These are phyloP conservation scores for Protodeltote pygarga DNA, from an alignment of 2,888 invertebrate species.

Conservation along the genomic window DNA sequence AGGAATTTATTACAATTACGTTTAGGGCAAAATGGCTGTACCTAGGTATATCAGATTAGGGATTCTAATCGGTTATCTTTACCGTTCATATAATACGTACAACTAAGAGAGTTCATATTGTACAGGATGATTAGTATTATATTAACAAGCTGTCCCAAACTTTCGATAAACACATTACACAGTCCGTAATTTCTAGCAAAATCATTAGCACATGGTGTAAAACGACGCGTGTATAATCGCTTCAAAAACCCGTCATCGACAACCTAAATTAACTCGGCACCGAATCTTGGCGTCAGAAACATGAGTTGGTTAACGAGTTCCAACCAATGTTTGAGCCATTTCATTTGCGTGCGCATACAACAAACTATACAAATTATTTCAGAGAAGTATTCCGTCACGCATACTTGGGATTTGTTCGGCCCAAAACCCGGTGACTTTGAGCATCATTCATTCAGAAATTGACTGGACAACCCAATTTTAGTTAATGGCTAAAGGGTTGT, in stretches of 20 bases:
- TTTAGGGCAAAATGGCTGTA: constrained; percentile 15
- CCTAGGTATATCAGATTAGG: constrained; percentile 9
- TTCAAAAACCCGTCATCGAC: constrained; percentile 55
- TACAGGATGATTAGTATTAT: constrained; percentile 8
- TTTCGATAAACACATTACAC: constrained; percentile 20
- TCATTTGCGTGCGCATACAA: constrained; percentile 68
- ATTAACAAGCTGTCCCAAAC: constrained; percentile 16
- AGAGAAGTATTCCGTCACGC: constrained; percentile 64
- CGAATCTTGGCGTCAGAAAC: constrained; percentile 59
- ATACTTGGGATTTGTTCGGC: constrained; percentile 69
- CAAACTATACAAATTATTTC: constrained; percentile 72
- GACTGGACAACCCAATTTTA: constrained; percentile 60
- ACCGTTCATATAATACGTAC: neutral
- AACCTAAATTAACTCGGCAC: constrained; percentile 57
- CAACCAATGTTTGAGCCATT: constrained; percentile 62
- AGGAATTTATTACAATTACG: constrained; percentile 30
- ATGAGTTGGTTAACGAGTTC: constrained; percentile 67
- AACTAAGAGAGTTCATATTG: neutral
- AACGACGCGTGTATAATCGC: constrained; percentile 56
- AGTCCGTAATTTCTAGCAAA: constrained; percentile 21
- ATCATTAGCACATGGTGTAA: constrained; percentile 42
- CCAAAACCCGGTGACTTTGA: constrained; percentile 54
- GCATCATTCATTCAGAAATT: constrained; percentile 65
- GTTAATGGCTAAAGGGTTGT: constrained; percentile 56
- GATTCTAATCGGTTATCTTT: constrained; percentile 1